Evolutionary conservation across 2,113 vertebrate genomes (phyloP).

Genomic region (Ophthalmolycus amberensis): DNA sequence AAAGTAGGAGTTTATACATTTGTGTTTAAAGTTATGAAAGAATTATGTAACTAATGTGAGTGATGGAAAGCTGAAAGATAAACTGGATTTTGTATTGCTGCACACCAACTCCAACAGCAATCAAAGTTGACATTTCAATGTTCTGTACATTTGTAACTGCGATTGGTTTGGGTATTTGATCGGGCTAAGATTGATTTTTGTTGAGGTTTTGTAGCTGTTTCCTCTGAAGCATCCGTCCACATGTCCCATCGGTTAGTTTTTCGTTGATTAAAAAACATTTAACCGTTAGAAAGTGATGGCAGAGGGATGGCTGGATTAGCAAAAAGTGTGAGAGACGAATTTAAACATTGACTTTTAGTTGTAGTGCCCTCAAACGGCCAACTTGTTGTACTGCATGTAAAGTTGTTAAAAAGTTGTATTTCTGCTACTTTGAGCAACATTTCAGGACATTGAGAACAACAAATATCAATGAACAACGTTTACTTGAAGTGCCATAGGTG

Average conservation of each 20-base stretch:
- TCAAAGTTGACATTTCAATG: not conserved
- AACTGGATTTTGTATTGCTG: not conserved
- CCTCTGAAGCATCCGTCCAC: not conserved
- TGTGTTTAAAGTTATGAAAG: not conserved
- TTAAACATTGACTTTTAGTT: conserved; percentile 60
- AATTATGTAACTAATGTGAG: not conserved
- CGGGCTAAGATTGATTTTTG: not conserved
- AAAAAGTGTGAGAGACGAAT: conserved; percentile 1
- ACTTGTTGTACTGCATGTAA: conserved; percentile 38
- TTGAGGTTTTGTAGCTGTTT: not conserved
- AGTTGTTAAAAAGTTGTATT: not conserved
- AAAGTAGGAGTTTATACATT: not conserved
- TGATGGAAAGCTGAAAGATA: not conserved
- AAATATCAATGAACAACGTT: not conserved
- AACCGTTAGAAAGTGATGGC: not conserved
- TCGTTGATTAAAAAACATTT: not conserved
- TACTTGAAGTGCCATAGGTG: not conserved
- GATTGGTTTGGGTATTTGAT: not conserved
- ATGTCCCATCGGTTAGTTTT: not conserved
- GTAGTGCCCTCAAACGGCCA: conserved; percentile 64
- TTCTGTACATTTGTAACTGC: not conserved
- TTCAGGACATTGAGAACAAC: not conserved
- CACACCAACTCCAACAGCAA: not conserved
- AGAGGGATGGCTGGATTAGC: not conserved
- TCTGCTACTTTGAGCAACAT: not conserved